Conservation (phyloP, 2,888 invertebrate species). For the Phortica magna region DNA sequence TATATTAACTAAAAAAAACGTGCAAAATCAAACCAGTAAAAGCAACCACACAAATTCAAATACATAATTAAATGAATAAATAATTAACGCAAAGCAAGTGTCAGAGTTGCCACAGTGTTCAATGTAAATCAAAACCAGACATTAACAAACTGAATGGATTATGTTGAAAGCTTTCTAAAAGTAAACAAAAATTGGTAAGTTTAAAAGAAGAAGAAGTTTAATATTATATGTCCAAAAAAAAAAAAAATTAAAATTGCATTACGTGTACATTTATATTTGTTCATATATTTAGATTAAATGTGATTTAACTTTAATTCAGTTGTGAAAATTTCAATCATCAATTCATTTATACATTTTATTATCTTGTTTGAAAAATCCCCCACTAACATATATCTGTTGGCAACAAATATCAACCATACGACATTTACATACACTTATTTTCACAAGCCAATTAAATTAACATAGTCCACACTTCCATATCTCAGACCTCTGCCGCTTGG, state of each 20-base stretch:
- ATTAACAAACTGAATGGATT: constrained; percentile 2
- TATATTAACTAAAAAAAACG: background rate
- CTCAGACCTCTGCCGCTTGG: background rate
- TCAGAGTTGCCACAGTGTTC: constrained; percentile 20
- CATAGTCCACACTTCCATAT: too few relatives aligned
- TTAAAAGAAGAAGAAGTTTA: background rate
- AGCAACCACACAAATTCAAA: constrained; percentile 3
- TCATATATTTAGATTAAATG: background rate
- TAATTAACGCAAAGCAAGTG: background rate
- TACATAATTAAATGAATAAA: constrained; percentile 27
- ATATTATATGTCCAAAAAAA: too few relatives aligned
- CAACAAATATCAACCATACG: too few relatives aligned
- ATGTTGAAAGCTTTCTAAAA: constrained; percentile 4
- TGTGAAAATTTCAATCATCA: background rate
- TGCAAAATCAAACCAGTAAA: background rate
- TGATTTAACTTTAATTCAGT: background rate
- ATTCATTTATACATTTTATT: too few relatives aligned
- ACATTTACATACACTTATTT: background rate
- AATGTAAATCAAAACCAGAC: background rate
- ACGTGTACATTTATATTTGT: background rate
- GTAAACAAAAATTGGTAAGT: constrained; percentile 15
- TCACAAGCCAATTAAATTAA: background rate
- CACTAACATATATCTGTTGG: too few relatives aligned
- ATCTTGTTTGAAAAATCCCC: too few relatives aligned
- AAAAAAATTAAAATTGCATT: too few relatives aligned